Conservation (phyloP, 1,140 invertebrate species). For the Drosophila melanogaster region Release_6_plus_ISO1_MT NT_033777.3:16763001-16763500, state of each 20-base stretch:
- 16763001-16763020: too few species aligned
- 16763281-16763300: constrained; percentile 28
- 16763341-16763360: constrained; percentile 31
- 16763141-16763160: neutral
- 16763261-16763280: constrained; percentile 68
- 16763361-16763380: constrained; percentile 76
- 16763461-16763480: constrained; percentile 62
- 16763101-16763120: neutral
- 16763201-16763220: constrained; percentile 5
- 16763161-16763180: constrained; percentile 48
- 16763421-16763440: constrained; percentile 78
- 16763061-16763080: too few species aligned
- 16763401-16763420: constrained; percentile 82
- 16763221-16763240: constrained; percentile 50
- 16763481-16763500: constrained; percentile 54
- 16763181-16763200: constrained; percentile 64
- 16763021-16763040: too few species aligned
- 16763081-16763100: too few species aligned
- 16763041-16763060: too few species aligned
- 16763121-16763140: constrained; percentile 24
- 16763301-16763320: constrained; percentile 57
- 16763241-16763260: constrained; percentile 81
- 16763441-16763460: constrained; percentile 84
- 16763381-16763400: constrained; percentile 84
- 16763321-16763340: constrained; percentile 82